Conservation (phyloP, 2,888 invertebrate species). For the Hypolimnas misippus region DNA sequence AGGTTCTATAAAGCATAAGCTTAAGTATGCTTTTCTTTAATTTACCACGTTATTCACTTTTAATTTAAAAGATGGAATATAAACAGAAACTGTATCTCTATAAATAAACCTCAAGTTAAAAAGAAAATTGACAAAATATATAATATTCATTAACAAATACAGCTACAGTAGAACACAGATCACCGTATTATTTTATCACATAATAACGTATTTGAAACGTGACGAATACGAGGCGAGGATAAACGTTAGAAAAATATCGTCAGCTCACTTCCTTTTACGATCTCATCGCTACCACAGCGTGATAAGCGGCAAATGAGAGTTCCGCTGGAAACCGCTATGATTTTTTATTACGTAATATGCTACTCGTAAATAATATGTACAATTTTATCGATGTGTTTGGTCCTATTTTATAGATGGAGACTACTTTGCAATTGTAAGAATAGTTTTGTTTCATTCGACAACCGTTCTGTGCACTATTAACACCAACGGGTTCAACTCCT, state of each 20-base stretch:
- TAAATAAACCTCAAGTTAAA: too few relatives aligned
- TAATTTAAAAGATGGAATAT: too few relatives aligned
- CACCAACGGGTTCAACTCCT: too few relatives aligned
- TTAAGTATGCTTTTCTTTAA: too few relatives aligned
- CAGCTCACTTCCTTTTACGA: constrained; percentile 33
- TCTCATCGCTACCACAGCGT: constrained; percentile 26
- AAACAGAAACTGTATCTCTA: too few relatives aligned
- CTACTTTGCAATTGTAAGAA: background rate
- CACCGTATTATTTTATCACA: background rate
- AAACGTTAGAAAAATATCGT: constrained; percentile 10
- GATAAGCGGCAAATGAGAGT: constrained; percentile 32
- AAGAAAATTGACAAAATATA: too few relatives aligned
- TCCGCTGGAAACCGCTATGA: constrained; percentile 26
- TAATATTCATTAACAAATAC: too few relatives aligned
- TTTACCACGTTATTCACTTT: too few relatives aligned
- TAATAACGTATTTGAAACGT: constrained; percentile 3
- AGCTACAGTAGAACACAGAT: too few relatives aligned
- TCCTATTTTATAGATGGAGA: constrained; percentile 6
- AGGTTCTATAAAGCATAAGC: too few relatives aligned
- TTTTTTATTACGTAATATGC: constrained; percentile 29
- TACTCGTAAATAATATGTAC: constrained; percentile 21
- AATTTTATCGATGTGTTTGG: constrained; percentile 6
- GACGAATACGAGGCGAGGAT: background rate
- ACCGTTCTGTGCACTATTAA: too few relatives aligned
- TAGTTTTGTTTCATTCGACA: background rate